These are phyloP conservation scores for Muscina levida DNA, from an alignment of 2,888 invertebrate species.

Conservation along the genomic window DNA sequence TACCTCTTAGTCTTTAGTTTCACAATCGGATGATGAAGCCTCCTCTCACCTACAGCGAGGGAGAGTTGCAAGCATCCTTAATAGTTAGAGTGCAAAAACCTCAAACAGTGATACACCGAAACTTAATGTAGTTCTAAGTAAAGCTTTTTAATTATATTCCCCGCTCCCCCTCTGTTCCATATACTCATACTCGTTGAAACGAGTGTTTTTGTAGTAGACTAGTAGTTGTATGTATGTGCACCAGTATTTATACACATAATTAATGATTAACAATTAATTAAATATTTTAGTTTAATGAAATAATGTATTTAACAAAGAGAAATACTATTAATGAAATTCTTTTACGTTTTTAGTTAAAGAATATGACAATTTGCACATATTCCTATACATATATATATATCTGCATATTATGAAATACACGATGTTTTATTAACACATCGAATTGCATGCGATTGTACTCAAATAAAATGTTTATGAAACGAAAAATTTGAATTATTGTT, in stretches of 20 bases:
- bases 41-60: too few species aligned
- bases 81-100: conserved; percentile 21
- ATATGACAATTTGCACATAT: neutral
- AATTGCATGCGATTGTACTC: conserved; percentile 25
- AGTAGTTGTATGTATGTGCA: conserved; percentile 26
- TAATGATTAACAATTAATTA: neutral
- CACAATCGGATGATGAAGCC: conserved; percentile 21
- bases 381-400: neutral
- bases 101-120: conserved; percentile 49
- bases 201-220: conserved; percentile 26
- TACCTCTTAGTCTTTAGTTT: conserved; percentile 59
- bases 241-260: conserved; percentile 52
- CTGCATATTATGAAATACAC: too few species aligned
- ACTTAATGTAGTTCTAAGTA: conserved; percentile 48
- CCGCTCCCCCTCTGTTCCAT: neutral
- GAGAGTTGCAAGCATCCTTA: too few species aligned
- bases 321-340: conserved; percentile 3
- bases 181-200: conserved; percentile 9
- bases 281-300: conserved; percentile 17
- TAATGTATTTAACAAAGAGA: neutral
- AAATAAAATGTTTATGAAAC: neutral
- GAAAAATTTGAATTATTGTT: neutral
- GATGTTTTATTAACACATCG: conserved; percentile 5
- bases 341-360: conserved; percentile 7
- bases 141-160: neutral